phyloP scores from a whole-genome alignment of 2,113 vertebrate species.

The Aspidoscelis tigris region DNA sequence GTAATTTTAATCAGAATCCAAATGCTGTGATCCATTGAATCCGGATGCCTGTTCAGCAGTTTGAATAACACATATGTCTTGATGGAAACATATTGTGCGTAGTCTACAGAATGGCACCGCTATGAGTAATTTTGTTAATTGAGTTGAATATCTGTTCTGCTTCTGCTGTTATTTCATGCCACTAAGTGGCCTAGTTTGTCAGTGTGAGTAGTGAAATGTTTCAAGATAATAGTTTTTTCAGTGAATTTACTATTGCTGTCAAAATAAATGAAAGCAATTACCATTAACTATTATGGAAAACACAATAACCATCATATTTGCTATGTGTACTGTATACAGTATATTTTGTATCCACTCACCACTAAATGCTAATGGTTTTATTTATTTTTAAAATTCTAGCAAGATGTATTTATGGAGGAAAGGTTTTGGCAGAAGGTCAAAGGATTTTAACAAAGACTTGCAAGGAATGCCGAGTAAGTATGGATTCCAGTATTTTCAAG shows the following conservation, averaged over 20 bases:
- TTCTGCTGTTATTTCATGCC: constrained; percentile 10
- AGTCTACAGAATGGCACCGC: not conserved
- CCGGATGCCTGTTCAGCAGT: not conserved
- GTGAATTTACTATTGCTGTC: constrained; percentile 21
- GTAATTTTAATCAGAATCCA: constrained; percentile 24
- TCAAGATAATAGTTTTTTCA: constrained; percentile 31
- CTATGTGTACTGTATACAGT: constrained; percentile 4
- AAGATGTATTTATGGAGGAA: constrained; percentile 88
- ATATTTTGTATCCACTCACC: constrained; percentile 29
- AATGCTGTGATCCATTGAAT: constrained; percentile 2
- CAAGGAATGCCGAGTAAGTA: constrained; percentile 91
- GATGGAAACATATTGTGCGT: not conserved
- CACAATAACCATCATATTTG: constrained; percentile 2
- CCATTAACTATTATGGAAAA: not conserved
- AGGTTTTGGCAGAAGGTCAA: constrained; percentile 88
- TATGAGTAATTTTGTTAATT: constrained; percentile 46
- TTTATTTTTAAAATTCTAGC: constrained; percentile 76
- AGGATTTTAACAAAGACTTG: constrained; percentile 86
- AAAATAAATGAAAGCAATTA: constrained; percentile 8
- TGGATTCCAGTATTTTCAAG: not conserved
- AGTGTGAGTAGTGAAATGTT: constrained; percentile 2
- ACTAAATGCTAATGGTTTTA: constrained; percentile 36
- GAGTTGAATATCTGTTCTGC: not conserved
- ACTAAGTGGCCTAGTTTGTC: constrained; percentile 33
- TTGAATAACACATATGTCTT: constrained; percentile 1